Evolutionary conservation across 2,113 vertebrate genomes (phyloP).

Genomic region (Perca fluviatilis): DNA sequence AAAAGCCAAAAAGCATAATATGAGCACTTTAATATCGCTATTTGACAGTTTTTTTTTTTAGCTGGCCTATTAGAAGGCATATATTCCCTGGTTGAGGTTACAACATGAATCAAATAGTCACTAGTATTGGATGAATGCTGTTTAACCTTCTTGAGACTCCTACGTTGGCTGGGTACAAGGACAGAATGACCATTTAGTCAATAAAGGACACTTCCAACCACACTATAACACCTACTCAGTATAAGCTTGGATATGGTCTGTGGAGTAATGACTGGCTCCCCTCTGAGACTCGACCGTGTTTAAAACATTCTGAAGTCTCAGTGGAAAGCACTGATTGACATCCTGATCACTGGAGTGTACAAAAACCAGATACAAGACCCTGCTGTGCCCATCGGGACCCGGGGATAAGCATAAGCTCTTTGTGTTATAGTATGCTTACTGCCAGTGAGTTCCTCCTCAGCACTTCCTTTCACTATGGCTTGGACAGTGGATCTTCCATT

Average conservation of each 20-base stretch:
- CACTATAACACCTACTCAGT: conserved; percentile 47
- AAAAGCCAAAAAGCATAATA: too few species aligned
- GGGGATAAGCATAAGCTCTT: conserved; percentile 43
- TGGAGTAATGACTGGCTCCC: conserved; percentile 64
- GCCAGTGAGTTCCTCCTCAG: conserved; percentile 15
- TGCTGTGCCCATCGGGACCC: conserved; percentile 40
- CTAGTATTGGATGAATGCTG: conserved; percentile 3
- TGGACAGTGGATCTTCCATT: conserved; percentile 23
- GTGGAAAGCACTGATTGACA: conserved; percentile 63
- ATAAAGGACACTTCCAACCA: conserved; percentile 53
- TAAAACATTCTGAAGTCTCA: conserved; percentile 61
- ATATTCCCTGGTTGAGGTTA: not conserved
- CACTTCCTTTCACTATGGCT: conserved; percentile 34
- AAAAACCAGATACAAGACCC: conserved; percentile 64
- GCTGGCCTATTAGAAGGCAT: not conserved
- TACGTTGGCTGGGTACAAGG: conserved; percentile 38
- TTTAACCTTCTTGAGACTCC: conserved; percentile 41
- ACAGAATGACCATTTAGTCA: conserved; percentile 64
- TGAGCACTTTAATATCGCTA: too few species aligned
- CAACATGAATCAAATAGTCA: conserved; percentile 3
- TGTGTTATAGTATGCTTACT: conserved; percentile 38
- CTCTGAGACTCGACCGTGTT: conserved; percentile 51
- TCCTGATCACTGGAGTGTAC: conserved; percentile 58
- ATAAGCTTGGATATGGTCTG: conserved; percentile 51
- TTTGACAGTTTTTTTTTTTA: not conserved